phyloP scores from a whole-genome alignment of 2,113 vertebrate species.

The Prinia subflava region DNA sequence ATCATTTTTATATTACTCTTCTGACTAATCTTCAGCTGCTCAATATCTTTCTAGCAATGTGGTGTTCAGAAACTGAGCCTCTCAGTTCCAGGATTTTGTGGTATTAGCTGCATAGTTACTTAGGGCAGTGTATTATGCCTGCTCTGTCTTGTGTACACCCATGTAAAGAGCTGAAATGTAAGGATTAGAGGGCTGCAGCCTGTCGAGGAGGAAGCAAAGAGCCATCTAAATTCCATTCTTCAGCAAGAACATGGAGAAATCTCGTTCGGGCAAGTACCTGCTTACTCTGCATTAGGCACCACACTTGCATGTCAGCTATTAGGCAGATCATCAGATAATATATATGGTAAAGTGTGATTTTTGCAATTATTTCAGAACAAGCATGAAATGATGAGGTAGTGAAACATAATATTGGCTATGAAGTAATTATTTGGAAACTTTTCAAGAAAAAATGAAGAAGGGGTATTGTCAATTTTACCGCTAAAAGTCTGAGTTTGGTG shows the following conservation, averaged over 20 bases:
- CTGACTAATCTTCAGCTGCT: background rate
- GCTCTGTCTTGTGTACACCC: background rate
- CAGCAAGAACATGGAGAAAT: background rate
- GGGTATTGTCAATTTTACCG: background rate
- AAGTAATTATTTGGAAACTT: conserved; percentile 31
- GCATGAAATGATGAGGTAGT: background rate
- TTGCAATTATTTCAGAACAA: conserved; percentile 37
- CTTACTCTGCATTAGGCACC: background rate
- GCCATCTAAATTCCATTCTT: conserved; percentile 6
- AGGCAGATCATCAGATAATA: conserved; percentile 32
- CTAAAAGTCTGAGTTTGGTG: background rate
- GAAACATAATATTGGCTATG: conserved; percentile 14
- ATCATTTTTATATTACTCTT: background rate
- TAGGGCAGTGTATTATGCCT: background rate
- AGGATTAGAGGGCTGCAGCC: conserved; percentile 1
- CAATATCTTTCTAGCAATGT: background rate
- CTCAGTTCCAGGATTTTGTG: background rate
- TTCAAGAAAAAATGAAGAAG: conserved; percentile 1
- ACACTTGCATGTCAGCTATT: background rate
- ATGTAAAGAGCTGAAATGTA: background rate
- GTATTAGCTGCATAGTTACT: background rate
- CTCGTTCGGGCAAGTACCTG: background rate
- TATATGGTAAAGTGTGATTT: background rate
- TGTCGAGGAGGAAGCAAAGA: background rate
- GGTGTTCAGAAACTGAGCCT: background rate